These are phyloP conservation scores for Microcebus ravelobensis DNA, from an alignment of 2,113 vertebrate genomes.

Conservation along the genomic window DNA sequence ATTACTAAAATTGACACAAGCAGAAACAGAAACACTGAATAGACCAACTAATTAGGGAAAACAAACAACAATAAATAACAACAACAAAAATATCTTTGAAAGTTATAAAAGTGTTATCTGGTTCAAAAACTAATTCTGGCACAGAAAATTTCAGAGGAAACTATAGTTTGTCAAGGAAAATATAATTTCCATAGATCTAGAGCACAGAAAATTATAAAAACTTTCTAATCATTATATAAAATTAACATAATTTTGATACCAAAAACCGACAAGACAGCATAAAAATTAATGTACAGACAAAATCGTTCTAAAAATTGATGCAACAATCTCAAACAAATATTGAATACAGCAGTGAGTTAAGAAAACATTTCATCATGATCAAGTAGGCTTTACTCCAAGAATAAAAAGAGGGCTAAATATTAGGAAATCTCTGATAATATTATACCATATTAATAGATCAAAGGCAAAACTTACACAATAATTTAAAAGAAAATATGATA, in stretches of 20 bases:
- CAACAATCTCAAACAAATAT: conserved; percentile 32
- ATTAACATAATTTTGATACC: neutral
- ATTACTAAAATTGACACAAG: conserved; percentile 27
- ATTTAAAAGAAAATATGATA: neutral
- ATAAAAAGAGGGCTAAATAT: conserved; percentile 40
- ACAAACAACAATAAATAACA: neutral
- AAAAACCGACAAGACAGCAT: neutral
- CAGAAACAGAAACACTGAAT: neutral
- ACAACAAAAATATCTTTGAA: neutral
- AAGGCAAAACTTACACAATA: conserved; percentile 42
- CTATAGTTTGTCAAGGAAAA: neutral
- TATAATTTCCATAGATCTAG: neutral
- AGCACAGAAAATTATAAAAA: neutral
- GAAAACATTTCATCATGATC: conserved; percentile 27
- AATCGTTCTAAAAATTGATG: conserved; percentile 8
- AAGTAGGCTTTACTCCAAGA: conserved; percentile 15
- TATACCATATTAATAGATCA: conserved; percentile 40
- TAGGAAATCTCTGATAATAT: neutral
- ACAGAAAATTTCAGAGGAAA: neutral
- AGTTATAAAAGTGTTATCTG: conserved; percentile 4
- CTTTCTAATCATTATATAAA: neutral
- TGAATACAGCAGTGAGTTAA: neutral
- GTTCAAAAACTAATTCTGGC: conserved; percentile 22
- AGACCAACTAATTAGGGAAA: neutral
- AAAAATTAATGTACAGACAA: neutral